Evolutionary conservation across 2,797 vertebrate species (phyloP).

Genomic region (Knipowitschia caucasica): DNA sequence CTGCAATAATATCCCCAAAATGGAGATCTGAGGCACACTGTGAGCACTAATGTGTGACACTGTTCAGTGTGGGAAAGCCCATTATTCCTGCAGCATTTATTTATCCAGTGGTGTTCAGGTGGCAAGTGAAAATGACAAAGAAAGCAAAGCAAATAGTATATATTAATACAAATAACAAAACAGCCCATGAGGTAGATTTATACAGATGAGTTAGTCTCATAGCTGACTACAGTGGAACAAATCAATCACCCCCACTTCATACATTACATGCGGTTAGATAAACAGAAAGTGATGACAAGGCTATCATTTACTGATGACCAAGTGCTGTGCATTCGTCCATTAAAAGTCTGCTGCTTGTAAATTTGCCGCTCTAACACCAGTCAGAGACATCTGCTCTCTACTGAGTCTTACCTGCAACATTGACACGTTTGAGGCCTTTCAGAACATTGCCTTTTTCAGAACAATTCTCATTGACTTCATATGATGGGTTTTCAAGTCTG

Average conservation of each 20-base stretch:
- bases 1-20: constrained; percentile 75
- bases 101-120: constrained; percentile 29
- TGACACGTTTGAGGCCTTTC: constrained; percentile 72
- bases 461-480: constrained; percentile 36
- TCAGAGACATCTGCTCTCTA: constrained; percentile 1
- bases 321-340: constrained; percentile 64
- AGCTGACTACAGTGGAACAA: constrained; percentile 48
- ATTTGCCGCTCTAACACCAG: constrained; percentile 41
- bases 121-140: constrained; percentile 38
- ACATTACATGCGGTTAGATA: constrained; percentile 62
- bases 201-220: constrained; percentile 25
- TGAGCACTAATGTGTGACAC: constrained; percentile 43
- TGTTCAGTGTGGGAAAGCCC: constrained; percentile 42
- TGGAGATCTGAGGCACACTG: constrained; percentile 62
- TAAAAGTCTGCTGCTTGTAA: constrained; percentile 61
- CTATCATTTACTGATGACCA: constrained; percentile 66
- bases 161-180: constrained; percentile 19
- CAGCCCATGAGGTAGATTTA: constrained; percentile 8
- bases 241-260: constrained; percentile 51
- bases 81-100: constrained; percentile 45
- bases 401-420: constrained; percentile 68
- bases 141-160: constrained; percentile 26
- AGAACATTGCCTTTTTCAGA: constrained; percentile 53
- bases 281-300: constrained; percentile 65
- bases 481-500: constrained; percentile 42